Conservation (phyloP, 2,888 invertebrate species). For the Trachelus iudaicus region DNA sequence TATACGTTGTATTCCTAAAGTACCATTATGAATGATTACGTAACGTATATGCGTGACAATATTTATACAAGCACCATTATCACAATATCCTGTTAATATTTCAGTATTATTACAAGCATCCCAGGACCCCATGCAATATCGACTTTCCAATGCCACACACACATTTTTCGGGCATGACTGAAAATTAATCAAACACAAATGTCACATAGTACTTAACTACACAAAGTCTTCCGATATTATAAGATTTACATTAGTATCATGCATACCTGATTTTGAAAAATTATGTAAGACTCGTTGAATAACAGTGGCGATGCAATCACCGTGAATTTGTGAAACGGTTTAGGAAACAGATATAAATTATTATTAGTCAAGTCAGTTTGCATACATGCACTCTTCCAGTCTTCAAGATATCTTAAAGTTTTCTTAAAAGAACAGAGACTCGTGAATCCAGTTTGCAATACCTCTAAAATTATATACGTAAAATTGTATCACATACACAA, state of each 20-base stretch:
- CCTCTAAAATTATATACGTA: slow-evolving; percentile 35
- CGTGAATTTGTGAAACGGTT: slow-evolving; percentile 50
- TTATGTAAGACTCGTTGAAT: slow-evolving; percentile 39
- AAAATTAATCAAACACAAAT: background rate
- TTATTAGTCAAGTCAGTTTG: slow-evolving; percentile 61
- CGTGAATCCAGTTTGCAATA: slow-evolving; percentile 55
- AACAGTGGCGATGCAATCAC: slow-evolving; percentile 49
- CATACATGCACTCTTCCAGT: slow-evolving; percentile 62
- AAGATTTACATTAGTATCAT: background rate
- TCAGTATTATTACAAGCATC: slow-evolving; percentile 40
- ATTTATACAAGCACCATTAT: slow-evolving; percentile 56
- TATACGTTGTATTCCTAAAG: slow-evolving; percentile 64
- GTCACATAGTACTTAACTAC: background rate
- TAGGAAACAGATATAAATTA: slow-evolving; percentile 58
- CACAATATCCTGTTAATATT: slow-evolving; percentile 38
- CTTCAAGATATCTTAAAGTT: slow-evolving; percentile 64
- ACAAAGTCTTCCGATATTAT: background rate
- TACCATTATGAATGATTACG: slow-evolving; percentile 66
- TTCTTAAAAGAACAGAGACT: slow-evolving; percentile 56
- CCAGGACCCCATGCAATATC: slow-evolving; percentile 51
- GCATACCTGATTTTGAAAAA: slow-evolving; percentile 22
- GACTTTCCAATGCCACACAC: slow-evolving; percentile 43
- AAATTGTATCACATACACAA: background rate
- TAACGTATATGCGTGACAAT: slow-evolving; percentile 60
- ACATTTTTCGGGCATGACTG: slow-evolving; percentile 49